These are phyloP conservation scores for Pteronotus mesoamericanus DNA, from an alignment of 2,797 vertebrate genomes.

Conservation along the genomic window DNA sequence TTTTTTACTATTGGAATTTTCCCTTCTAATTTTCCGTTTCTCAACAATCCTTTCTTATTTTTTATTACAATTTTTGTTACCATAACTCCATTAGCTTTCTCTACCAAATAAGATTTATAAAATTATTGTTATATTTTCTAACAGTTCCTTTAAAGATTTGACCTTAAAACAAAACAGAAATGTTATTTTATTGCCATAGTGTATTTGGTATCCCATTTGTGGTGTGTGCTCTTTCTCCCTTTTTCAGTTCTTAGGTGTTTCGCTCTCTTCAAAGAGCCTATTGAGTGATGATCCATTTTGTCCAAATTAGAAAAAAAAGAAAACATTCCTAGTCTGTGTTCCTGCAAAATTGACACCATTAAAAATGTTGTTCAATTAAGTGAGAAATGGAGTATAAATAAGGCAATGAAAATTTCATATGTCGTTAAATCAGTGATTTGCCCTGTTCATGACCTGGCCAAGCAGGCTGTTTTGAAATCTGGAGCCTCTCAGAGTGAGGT, in stretches of 20 bases:
- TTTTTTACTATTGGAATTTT: neutral
- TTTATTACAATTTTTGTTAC: neutral
- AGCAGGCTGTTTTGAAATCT: constrained; percentile 60
- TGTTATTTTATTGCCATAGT: neutral
- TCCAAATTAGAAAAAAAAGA: constrained; percentile 30
- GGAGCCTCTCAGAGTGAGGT: constrained; percentile 35
- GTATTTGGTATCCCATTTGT: neutral
- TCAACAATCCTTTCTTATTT: neutral
- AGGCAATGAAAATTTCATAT: constrained; percentile 35
- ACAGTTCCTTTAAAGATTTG: neutral
- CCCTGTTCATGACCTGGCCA: constrained; percentile 62
- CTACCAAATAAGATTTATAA: neutral
- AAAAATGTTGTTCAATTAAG: constrained; percentile 52
- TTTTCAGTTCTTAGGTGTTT: constrained; percentile 27
- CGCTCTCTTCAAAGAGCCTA: constrained; percentile 14
- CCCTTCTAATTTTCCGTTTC: constrained; percentile 8
- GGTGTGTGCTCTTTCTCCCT: neutral
- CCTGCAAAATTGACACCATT: constrained; percentile 20
- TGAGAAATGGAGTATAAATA: constrained; percentile 41
- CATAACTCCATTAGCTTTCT: neutral
- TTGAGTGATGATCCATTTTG: constrained; percentile 42
- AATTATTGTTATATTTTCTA: neutral
- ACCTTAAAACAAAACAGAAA: neutral
- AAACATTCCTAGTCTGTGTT: constrained; percentile 43
- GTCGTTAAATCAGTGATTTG: constrained; percentile 52